Base-by-base conservation (phyloP, 30 jellyfish, hydroid and myxozoan species). In the Turritopsis rubra region DNA sequence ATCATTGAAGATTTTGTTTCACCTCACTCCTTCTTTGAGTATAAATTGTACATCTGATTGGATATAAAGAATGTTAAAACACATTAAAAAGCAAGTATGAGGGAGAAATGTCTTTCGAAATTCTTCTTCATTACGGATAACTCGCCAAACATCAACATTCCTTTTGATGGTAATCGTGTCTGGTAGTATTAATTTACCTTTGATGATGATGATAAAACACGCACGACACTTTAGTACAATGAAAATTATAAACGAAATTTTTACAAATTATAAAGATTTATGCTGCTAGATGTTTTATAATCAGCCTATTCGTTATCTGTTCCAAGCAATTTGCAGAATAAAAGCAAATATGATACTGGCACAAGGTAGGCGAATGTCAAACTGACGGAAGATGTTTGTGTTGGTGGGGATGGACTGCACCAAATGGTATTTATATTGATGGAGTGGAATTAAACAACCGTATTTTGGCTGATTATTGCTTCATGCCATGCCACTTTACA, bases 361-460 rank as follows among this genome's bases (percentile, higher is more conserved):
- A 71, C n/a, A 89, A 86, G 20, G 60, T 5, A 5, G 96, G 96
- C 18, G 18, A 53, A 27, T 89, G 96, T 65, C 88, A 30, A 30
- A 52, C 90, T 23, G 86, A 80, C 52, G 96, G 96, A 21, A 54
- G 78, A 52, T 89, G 96, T 74, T 86, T 85, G 68, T 89, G 96
- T 76, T 79, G 87, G 87, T 89, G 93, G 95, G 96, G 96, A 72
- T 89, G 90, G 90, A 89, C 96, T 52, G 96, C 94, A 21, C 96
- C 96, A n/a, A 84, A 53, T 52, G 88, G 93, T 27, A 53, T 1
- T 27, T 81, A 88, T 23, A 52, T 88, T n/a, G 88, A 82, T 25
- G 84, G 86, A 23, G 85, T 75, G 4, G 26, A 28, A 65, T 82
- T 9, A 29, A 66, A 82, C 30, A 82, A 82, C 52, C 72, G 75